Evolutionary conservation across 2,113 vertebrate species (phyloP), one percentile per base, ranked within the genome.

Genomic region (Oxyura jamaicensis): DNA sequence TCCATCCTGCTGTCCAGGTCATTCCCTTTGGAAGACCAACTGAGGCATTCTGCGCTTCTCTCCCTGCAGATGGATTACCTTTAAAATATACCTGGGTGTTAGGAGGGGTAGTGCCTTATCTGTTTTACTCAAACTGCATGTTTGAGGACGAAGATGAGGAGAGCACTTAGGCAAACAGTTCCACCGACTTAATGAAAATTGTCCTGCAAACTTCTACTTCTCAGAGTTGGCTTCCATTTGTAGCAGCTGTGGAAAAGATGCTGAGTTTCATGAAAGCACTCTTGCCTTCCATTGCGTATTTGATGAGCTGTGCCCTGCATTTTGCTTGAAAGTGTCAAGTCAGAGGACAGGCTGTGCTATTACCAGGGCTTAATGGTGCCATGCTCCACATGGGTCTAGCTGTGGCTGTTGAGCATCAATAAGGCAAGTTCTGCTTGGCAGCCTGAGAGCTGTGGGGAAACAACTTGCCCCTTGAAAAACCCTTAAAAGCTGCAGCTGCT

Each of bases 351-450:
- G 2, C 29, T 74, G 10, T 42, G 25, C 29, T n/a, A 5, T 58
- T 48, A 39, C 35, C 36, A 46, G 58, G 17, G 21, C 9, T 81
- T 77, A 62, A 23, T 44, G 65, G 33, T 25, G 8, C n/a, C 7
- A 11, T n/a, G 16, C 36, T 74, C 35, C 21, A 10, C 0, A 0
- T 4, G 48, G 42, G 26, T 63, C 46, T 53, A 0, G 21, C 31
- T 55, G 7, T 35, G 63, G 20, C 42, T 46, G 7, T 1, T 18
- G 55, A 77, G 39, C 59, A 36, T 46, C 58, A 76, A 23, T 58
- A 65, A 39, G 28, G 28, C 25, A 69, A 25, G 26, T 74, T 80
- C 48, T 78, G 25, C 73, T 69, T 35, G 35, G 63, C 29, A 72
- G 35, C 72, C 44, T 36, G 68, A 46, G 19, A 55, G 11, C 75